These are phyloP conservation scores for Limonius californicus DNA, from an alignment of 1,140 invertebrate species.

Conservation along the genomic window DNA sequence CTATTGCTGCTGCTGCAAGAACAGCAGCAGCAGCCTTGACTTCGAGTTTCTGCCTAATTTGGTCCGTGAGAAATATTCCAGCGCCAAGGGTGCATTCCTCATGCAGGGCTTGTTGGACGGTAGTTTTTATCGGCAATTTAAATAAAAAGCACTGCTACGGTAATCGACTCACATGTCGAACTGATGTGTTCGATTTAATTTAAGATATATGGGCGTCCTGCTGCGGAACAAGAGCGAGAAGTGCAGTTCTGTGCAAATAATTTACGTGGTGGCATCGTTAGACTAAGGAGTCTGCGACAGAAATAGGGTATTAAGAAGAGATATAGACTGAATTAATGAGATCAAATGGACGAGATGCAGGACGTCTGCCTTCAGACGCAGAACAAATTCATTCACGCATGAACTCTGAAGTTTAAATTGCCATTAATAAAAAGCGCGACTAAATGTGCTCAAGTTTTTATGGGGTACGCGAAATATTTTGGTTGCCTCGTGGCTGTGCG, in stretches of 20 bases:
- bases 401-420: conserved; percentile 11
- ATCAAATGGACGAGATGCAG: not conserved
- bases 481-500: conserved; percentile 4
- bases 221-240: no score
- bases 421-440: conserved; percentile 11
- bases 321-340: not conserved
- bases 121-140: not conserved
- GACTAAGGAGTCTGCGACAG: not conserved
- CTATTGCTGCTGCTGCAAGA: no score
- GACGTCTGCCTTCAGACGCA: conserved; percentile 1
- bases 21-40: not conserved
- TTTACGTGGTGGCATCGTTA: no score
- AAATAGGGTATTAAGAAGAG: not conserved
- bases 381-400: conserved; percentile 14
- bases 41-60: not conserved
- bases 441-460: conserved; percentile 12
- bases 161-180: no score
- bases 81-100: not conserved
- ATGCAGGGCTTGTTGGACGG: not conserved
- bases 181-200: no score
- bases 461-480: conserved; percentile 12
- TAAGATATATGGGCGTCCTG: no score
- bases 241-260: no score
- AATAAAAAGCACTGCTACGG: no score
- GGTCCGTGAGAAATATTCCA: not conserved